phyloP scores from a whole-genome alignment of 2,888 invertebrate species.

The Oscheius sp. region DNA sequence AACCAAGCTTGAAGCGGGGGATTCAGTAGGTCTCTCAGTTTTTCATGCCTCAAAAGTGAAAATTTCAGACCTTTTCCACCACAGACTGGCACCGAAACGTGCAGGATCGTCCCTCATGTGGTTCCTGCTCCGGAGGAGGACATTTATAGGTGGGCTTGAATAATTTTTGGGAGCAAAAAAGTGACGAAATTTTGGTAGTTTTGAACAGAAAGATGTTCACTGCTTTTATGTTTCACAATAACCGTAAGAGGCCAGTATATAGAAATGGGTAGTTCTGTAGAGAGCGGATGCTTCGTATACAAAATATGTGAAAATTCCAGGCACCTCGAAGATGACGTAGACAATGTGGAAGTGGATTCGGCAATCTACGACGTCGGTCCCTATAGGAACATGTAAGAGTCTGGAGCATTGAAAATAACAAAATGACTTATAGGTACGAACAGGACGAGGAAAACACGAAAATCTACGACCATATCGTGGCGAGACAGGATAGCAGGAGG shows the following conservation, averaged over 20 bases:
- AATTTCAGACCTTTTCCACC: slow-evolving; percentile 56
- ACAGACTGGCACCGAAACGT: slow-evolving; percentile 36
- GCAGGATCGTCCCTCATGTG: slow-evolving; percentile 28
- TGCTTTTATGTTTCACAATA: not conserved
- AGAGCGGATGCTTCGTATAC: too few species aligned
- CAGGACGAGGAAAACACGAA: slow-evolving; percentile 31
- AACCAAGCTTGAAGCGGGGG: slow-evolving; percentile 81
- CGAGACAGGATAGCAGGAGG: slow-evolving; percentile 44
- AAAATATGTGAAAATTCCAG: not conserved
- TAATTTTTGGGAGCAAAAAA: not conserved
- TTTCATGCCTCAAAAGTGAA: not conserved
- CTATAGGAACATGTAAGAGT: slow-evolving; percentile 10
- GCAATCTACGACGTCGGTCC: slow-evolving; percentile 28
- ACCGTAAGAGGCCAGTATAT: not conserved
- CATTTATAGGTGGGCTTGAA: slow-evolving; percentile 49
- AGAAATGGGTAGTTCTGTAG: too few species aligned
- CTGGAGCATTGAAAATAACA: too few species aligned
- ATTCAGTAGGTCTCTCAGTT: slow-evolving; percentile 81
- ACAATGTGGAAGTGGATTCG: slow-evolving; percentile 46
- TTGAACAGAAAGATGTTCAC: not conserved
- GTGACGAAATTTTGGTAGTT: not conserved
- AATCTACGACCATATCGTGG: slow-evolving; percentile 62
- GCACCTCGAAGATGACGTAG: slow-evolving; percentile 53
- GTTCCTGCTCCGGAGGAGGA: slow-evolving; percentile 44
- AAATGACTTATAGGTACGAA: slow-evolving; percentile 7